Evolutionary conservation across 2,888 invertebrate genomes (phyloP).

Genomic region (Parnassius orleans): DNA sequence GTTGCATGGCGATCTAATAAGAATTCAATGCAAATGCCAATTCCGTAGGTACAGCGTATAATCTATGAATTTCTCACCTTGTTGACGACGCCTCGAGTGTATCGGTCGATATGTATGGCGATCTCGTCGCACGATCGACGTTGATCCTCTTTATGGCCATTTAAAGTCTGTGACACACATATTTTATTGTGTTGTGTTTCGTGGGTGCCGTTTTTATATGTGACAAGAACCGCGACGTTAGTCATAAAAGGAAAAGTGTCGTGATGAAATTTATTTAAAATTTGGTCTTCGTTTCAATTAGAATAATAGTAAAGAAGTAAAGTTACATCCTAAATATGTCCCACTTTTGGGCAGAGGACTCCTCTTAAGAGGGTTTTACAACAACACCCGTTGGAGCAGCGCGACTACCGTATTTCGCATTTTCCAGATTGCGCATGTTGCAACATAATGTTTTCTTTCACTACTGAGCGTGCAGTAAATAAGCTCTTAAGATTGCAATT

Average conservation of each 20-base stretch:
- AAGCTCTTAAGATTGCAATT: too few species aligned
- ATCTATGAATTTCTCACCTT: constrained; percentile 21
- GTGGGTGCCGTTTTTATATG: constrained; percentile 39
- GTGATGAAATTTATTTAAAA: neutral
- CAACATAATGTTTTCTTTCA: too few species aligned
- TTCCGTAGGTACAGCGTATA: constrained; percentile 32
- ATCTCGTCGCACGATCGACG: constrained; percentile 37
- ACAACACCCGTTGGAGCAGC: too few species aligned
- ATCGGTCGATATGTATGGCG: constrained; percentile 41
- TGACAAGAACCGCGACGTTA: constrained; percentile 8
- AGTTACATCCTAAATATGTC: too few species aligned
- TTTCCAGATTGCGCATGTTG: too few species aligned
- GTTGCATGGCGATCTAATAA: constrained; percentile 51
- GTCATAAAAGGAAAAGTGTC: neutral
- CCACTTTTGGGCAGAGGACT: too few species aligned
- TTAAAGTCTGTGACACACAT: constrained; percentile 40
- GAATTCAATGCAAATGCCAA: constrained; percentile 56
- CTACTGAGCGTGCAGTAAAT: too few species aligned
- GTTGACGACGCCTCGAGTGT: constrained; percentile 26
- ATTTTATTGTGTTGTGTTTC: constrained; percentile 38
- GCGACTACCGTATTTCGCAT: too few species aligned
- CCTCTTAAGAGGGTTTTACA: too few species aligned
- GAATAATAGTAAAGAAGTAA: too few species aligned
- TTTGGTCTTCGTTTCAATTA: too few species aligned
- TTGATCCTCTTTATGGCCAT: constrained; percentile 40